Conservation (phyloP, 2,888 invertebrate genomes). For the Scelioninae gen. 1 region DNA sequence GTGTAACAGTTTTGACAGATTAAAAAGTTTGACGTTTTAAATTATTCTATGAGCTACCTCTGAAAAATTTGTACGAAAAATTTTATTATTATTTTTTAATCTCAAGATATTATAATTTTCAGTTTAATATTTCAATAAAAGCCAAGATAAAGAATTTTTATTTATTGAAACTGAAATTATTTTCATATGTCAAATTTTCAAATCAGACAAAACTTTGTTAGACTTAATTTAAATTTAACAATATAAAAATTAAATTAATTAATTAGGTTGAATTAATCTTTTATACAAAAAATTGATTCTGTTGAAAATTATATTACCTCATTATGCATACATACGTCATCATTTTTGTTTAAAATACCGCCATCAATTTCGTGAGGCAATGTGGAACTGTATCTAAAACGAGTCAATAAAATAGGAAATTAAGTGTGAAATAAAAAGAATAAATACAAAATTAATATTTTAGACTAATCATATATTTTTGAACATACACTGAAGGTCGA, state of each 20-base stretch:
- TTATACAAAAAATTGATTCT: neutral
- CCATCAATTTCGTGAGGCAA: neutral
- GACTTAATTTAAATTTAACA: too few relatives aligned
- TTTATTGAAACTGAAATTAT: too few relatives aligned
- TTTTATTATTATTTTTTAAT: too few relatives aligned
- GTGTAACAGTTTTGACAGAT: too few relatives aligned
- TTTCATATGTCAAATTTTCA: too few relatives aligned
- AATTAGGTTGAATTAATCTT: neutral
- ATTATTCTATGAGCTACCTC: neutral
- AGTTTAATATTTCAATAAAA: too few relatives aligned
- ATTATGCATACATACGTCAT: neutral
- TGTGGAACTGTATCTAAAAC: neutral
- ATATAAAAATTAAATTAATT: too few relatives aligned
- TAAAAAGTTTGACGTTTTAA: slow-evolving; percentile 2
- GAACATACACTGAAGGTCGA: neutral
- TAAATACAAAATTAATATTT: neutral
- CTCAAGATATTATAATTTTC: too few relatives aligned
- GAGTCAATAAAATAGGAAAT: neutral
- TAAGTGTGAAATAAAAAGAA: neutral
- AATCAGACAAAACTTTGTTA: too few relatives aligned
- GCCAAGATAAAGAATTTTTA: too few relatives aligned
- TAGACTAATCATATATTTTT: neutral
- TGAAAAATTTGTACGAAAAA: too few relatives aligned
- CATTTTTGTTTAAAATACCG: neutral
- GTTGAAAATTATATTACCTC: neutral